Conservation (phyloP, 2,888 invertebrate species). For the Phortica magna region DNA sequence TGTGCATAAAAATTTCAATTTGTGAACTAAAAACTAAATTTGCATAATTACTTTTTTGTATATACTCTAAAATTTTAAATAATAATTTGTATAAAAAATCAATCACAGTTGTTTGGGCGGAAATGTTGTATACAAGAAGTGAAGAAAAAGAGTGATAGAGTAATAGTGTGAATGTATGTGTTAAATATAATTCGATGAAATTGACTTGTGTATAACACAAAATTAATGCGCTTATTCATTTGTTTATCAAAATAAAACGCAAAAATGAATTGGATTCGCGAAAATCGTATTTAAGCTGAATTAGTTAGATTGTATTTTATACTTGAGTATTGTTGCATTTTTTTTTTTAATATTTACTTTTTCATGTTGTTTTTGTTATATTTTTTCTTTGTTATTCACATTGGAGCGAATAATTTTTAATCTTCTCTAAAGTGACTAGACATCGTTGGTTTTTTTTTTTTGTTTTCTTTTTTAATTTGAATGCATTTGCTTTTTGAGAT, state of each 20-base stretch:
- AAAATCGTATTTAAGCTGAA: slow-evolving; percentile 44
- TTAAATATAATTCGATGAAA: slow-evolving; percentile 35
- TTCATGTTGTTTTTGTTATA: slow-evolving; percentile 43
- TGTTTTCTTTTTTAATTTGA: slow-evolving; percentile 48
- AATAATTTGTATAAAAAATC: slow-evolving; percentile 63
- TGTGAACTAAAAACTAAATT: slow-evolving; percentile 55
- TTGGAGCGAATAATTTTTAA: slow-evolving; percentile 48
- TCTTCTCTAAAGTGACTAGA: slow-evolving; percentile 75
- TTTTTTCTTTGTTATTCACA: slow-evolving; percentile 42
- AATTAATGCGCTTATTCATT: slow-evolving; percentile 6
- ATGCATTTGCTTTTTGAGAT: slow-evolving; percentile 41
- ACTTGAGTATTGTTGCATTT: slow-evolving; percentile 75
- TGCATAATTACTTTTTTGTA: slow-evolving; percentile 63
- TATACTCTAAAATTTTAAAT: slow-evolving; percentile 45
- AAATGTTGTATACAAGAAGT: slow-evolving; percentile 57
- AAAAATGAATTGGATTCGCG: slow-evolving; percentile 8
- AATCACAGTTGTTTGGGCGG: slow-evolving; percentile 77
- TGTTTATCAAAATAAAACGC: slow-evolving; percentile 35
- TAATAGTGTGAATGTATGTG: neutral
- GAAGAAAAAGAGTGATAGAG: neutral
- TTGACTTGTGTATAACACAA: slow-evolving; percentile 58
- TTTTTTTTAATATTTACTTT: slow-evolving; percentile 31
- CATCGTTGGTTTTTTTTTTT: slow-evolving; percentile 57
- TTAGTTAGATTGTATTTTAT: slow-evolving; percentile 73
- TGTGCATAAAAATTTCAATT: slow-evolving; percentile 18